A percentile compares a stretch with the other conserved stretches of the same genome.
phyloP scores from a whole-genome alignment of 2,888 invertebrate species.

The Agriopis aurantiaria region DNA sequence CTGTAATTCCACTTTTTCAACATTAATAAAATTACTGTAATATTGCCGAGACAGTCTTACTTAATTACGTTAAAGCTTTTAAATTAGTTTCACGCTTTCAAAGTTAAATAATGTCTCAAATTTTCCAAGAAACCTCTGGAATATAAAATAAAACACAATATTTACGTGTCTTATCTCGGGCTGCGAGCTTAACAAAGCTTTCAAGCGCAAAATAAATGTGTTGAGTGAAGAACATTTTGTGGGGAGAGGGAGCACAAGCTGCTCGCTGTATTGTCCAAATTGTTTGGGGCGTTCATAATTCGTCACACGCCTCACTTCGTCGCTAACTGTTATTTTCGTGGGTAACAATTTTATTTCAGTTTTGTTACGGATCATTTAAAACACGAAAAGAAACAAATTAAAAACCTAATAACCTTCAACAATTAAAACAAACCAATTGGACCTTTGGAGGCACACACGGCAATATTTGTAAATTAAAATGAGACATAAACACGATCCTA shows the following conservation, averaged over 20 bases:
- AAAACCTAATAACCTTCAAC: slow-evolving; percentile 30
- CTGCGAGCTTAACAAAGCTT: slow-evolving; percentile 54
- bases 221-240: slow-evolving; percentile 59
- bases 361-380: slow-evolving; percentile 41
- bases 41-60: slow-evolving; percentile 6
- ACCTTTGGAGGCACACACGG: slow-evolving; percentile 41
- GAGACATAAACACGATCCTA: slow-evolving; percentile 64
- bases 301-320: slow-evolving; percentile 68
- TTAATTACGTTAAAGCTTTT: slow-evolving; percentile 23
- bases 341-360: slow-evolving; percentile 53
- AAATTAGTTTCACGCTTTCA: slow-evolving; percentile 24
- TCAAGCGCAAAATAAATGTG: slow-evolving; percentile 62
- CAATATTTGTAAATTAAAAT: slow-evolving; percentile 55
- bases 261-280: slow-evolving; percentile 71
- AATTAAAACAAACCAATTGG: slow-evolving; percentile 39
- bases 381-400: slow-evolving; percentile 25
- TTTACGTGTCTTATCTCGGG: slow-evolving; percentile 49
- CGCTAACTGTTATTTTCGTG: slow-evolving; percentile 65
- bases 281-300: slow-evolving; percentile 75
- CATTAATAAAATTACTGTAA: slow-evolving; percentile 7
- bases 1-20: slow-evolving; percentile 40
- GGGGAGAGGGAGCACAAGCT: slow-evolving; percentile 62
- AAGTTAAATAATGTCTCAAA: slow-evolving; percentile 25
- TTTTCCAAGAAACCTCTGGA: slow-evolving; percentile 37
- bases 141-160: slow-evolving; percentile 46